A percentile compares a stretch with the other conserved stretches of the same genome.
Conservation (phyloP, 2,797 vertebrate species). For the Telmatherina bonti region DNA sequence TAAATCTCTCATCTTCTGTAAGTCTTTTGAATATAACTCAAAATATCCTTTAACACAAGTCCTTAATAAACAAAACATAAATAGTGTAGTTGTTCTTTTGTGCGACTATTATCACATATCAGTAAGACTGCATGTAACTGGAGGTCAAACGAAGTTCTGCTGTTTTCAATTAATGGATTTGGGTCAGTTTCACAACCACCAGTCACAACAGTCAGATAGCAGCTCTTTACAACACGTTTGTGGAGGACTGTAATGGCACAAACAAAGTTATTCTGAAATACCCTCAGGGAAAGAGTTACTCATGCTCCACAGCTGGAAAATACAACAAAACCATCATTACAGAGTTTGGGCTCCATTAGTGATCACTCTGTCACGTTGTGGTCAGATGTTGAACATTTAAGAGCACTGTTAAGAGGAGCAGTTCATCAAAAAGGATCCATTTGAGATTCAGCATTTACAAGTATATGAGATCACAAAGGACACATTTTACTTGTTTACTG, state of each 20-base stretch:
- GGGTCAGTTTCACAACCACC: no score
- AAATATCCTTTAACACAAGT: not conserved
- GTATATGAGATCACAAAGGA: not conserved
- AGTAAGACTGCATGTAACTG: no score
- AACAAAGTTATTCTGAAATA: not conserved
- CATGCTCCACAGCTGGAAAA: not conserved
- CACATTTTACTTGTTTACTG: not conserved
- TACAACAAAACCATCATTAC: not conserved
- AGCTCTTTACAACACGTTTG: not conserved
- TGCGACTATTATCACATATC: not conserved
- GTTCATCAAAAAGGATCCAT: no score
- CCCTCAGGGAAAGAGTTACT: not conserved
- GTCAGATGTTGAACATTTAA: no score
- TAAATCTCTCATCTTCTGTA: not conserved
- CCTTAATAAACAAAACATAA: not conserved
- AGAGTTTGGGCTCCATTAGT: not conserved
- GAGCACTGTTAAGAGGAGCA: no score
- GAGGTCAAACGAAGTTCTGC: not conserved
- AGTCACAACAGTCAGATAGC: not conserved
- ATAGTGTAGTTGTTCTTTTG: not conserved
- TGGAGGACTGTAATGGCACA: not conserved
- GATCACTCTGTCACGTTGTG: no score
- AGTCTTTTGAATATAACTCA: not conserved
- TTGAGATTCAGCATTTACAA: not conserved
- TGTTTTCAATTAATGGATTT: not conserved